Evolutionary conservation across 2,797 vertebrate genomes (phyloP), one percentile per base, ranked within the genome.

Genomic region (Otus scops): DNA sequence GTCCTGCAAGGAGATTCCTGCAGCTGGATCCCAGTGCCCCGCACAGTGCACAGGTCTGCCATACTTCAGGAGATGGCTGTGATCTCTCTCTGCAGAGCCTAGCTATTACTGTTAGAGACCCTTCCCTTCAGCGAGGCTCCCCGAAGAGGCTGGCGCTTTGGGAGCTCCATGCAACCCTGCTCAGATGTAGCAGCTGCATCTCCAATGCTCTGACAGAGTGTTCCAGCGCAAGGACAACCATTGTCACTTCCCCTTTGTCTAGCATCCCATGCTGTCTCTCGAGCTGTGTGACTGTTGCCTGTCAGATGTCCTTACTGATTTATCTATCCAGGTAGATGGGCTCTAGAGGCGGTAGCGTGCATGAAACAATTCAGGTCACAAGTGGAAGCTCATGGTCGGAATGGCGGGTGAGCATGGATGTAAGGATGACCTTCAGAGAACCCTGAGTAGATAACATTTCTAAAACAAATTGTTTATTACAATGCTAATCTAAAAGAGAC

Each of bases 101-200:
- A 53, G 32, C 61, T 60, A 0, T 5, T 5, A 2, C 30, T 36
- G 13, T 6, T 11, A 47, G 65, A 78, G 43, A 70, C 26, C 15
- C n/a, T 51, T 28, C 32, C 4, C 34, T 41, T n/a, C 65, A 51
- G 36, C 5, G 36, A 36, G 21, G 41, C 7, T 32, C 27, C 34
- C 28, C 4, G 0, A 9, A 39, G 43, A 63, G 32, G 41, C 11
- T 3, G 2, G 28, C 1, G 0, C 0, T 0, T 13, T 54, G 24
- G 61, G 47, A 79, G 34, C 63, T 57, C 57, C 50, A 0, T 14
- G 41, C 50, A 39, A 3, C 38, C 8, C 1, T 34, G 39, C 53
- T 86, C 48, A 30, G 38, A 21, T n/a, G 53, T 10, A 50, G 61
- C 77, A 65, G 41, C 73, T 60, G 6, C 15, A 32, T 14, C 43